Percentiles rank a stretch among this genome's conserved stretches.
Evolutionary conservation across 2,113 vertebrate genomes (phyloP).

Genomic region (Pipra filicauda): DNA sequence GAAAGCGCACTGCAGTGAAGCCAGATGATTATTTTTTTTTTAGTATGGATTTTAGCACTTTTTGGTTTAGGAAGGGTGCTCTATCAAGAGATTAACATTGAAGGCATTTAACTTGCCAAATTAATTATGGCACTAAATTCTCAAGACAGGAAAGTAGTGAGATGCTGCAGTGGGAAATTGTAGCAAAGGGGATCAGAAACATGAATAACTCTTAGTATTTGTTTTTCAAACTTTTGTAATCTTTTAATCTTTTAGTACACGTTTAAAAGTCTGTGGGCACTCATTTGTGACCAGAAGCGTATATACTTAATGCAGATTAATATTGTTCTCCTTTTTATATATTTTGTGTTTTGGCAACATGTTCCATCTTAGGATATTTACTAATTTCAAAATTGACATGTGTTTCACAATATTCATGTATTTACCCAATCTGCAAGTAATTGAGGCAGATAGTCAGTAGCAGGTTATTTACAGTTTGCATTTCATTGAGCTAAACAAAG

Average conservation of each 20-base stretch:
- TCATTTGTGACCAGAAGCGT: not conserved
- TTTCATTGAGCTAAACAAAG: constrained; percentile 53
- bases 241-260: not conserved
- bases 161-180: not conserved
- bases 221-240: not conserved
- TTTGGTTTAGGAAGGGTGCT: not conserved
- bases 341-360: not conserved
- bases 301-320: not conserved
- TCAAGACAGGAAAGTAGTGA: not conserved
- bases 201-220: not conserved
- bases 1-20: not conserved
- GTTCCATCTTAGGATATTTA: not conserved
- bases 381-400: not conserved
- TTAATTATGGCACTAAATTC: not conserved
- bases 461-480: constrained; percentile 16
- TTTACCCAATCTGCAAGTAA: not conserved
- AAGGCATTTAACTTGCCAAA: not conserved
- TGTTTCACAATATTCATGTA: not conserved
- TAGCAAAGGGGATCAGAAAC: not conserved
- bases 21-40: not conserved
- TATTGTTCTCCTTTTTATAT: not conserved
- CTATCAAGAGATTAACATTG: not conserved
- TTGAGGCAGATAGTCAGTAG: not conserved
- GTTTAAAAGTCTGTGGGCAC: not conserved
- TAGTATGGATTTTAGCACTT: not conserved